Percentiles rank a stretch among this genome's conserved stretches.
Conservation (phyloP, 2,797 vertebrate genomes). For the Enteromius unitaeniatus region DNA sequence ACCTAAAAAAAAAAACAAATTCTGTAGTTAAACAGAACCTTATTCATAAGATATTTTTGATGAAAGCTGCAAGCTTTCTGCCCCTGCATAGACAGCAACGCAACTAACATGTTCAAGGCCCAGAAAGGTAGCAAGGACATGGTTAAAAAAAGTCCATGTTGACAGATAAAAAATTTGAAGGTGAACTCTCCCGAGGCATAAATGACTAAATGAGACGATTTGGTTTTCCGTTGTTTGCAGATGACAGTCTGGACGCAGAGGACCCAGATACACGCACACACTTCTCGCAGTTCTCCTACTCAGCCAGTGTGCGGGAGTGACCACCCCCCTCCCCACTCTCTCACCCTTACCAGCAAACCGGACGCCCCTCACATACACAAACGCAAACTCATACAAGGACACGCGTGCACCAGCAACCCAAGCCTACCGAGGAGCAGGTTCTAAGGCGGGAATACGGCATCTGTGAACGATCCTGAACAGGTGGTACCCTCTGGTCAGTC, state of each 20-base stretch:
- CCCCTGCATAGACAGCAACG: not conserved
- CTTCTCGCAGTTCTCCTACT: conserved; percentile 96
- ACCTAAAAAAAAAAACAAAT: too few relatives aligned
- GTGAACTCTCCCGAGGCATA: not conserved
- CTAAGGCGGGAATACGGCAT: conserved; percentile 18
- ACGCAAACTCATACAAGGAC: conserved; percentile 61
- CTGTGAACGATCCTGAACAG: conserved; percentile 42
- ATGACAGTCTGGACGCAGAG: conserved; percentile 86
- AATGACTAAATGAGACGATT: not conserved
- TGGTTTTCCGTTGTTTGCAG: conserved; percentile 68
- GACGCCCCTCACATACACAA: conserved; percentile 54
- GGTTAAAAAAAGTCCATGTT: not conserved
- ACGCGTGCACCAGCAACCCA: conserved; percentile 71
- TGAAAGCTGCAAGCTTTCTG: not conserved
- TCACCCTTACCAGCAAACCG: conserved; percentile 71
- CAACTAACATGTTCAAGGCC: not conserved
- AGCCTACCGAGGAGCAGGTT: conserved; percentile 1
- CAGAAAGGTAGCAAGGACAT: not conserved
- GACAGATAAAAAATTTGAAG: not conserved
- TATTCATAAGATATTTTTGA: not conserved
- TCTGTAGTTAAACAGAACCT: too few relatives aligned
- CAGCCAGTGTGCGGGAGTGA: conserved; percentile 92
- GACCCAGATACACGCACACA: conserved; percentile 89
- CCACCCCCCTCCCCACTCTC: conserved; percentile 54
- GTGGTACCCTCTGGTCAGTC: conserved; percentile 40